These are phyloP conservation scores for Montipora capitata DNA, from an alignment of 92 coral and sea anemone genomes.

Conservation along the genomic window DNA sequence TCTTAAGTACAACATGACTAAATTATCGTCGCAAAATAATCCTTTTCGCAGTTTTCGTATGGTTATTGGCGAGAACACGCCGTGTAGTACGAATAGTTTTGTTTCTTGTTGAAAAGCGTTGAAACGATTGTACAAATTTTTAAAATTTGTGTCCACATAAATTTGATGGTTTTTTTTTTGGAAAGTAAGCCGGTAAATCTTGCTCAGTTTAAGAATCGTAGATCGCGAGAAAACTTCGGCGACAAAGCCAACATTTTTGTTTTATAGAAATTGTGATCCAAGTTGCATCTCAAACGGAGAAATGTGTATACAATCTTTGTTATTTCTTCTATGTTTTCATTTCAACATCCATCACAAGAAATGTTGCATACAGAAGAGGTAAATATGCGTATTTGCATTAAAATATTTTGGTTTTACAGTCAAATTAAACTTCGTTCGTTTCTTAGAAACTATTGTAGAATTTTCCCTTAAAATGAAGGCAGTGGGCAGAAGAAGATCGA, in stretches of 20 bases:
- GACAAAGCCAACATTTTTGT: neutral
- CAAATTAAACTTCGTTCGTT: slow-evolving; percentile 21
- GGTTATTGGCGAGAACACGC: neutral
- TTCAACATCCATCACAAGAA: slow-evolving; percentile 18
- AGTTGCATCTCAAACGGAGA: neutral
- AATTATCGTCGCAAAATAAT: neutral
- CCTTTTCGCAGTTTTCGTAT: slow-evolving; percentile 6
- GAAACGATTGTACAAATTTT: neutral
- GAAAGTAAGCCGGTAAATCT: neutral
- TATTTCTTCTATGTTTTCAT: neutral
- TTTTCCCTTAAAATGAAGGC: neutral
- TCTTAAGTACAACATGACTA: neutral
- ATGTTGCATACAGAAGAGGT: slow-evolving; percentile 4
- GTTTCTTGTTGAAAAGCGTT: no score
- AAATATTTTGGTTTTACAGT: slow-evolving; percentile 36
- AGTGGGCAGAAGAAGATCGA: neutral
- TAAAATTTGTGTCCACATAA: neutral
- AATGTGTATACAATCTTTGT: neutral
- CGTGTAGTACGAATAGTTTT: no score
- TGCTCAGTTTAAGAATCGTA: neutral
- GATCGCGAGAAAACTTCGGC: neutral
- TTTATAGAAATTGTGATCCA: neutral
- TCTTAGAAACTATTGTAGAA: neutral
- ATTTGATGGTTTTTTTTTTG: neutral
- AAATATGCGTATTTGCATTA: slow-evolving; percentile 13